Percentiles rank a stretch among this genome's conserved stretches.
Conservation (phyloP, 2,113 vertebrate species). For the Illadopsis cleaveri region DNA sequence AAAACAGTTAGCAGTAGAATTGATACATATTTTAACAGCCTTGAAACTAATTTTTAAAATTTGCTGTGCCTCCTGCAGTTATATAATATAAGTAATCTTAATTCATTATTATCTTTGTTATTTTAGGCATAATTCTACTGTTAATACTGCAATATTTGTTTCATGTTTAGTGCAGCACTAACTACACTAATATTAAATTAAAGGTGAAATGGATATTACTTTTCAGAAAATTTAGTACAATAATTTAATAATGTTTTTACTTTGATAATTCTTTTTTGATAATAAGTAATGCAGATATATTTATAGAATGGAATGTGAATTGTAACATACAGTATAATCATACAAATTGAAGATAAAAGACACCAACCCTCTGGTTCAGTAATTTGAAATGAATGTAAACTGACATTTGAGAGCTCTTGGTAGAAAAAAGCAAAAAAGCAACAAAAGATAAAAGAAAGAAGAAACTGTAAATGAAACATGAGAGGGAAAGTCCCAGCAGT, state of each 20-base stretch:
- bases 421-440: not conserved
- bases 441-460: not conserved
- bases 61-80: not conserved
- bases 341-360: not conserved
- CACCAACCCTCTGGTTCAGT: not conserved
- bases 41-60: not conserved
- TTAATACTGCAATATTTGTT: not conserved
- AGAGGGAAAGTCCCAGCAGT: constrained; percentile 31
- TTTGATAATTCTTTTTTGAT: not conserved
- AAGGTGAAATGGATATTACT: not conserved
- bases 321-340: not conserved
- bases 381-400: not conserved
- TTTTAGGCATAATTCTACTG: not conserved
- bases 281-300: not conserved
- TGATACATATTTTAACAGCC: not conserved
- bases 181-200: not conserved
- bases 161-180: not conserved
- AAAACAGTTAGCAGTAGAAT: not conserved
- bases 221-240: not conserved
- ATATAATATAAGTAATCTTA: not conserved
- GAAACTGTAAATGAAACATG: constrained; percentile 7
- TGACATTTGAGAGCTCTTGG: not conserved
- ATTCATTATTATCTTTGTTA: not conserved
- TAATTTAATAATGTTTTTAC: not conserved
- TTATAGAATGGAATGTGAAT: not conserved